Evolutionary conservation across 1,140 invertebrate species (phyloP), one percentile per base, ranked within the genome.

Genomic region (Ganaspis sp.): DNA sequence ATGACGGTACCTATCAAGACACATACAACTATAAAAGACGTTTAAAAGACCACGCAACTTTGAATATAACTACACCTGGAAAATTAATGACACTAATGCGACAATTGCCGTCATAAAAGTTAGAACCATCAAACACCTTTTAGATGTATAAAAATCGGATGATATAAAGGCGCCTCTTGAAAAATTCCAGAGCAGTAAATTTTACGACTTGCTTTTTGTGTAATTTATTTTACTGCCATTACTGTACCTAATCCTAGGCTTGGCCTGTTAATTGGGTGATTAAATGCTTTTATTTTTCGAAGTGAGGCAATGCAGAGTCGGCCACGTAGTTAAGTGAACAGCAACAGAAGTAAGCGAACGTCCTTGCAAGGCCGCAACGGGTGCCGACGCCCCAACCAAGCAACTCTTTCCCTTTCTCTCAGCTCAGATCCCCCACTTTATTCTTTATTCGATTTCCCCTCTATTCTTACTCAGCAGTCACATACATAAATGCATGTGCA

Each of bases 341-440:
- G 45, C 17, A 76, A 74, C 71, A 79, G 82, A 86, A 84, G 82
- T 75, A 84, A 85, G 81, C 84, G 83, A 85, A 84, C 85, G 85
- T 84, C 85, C 85, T 86, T 86, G 85, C 85, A 86, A 86, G 85
- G 85, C 84, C 81, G 78, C 77, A 73, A 77, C 84, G 81, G 80
- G 71, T 83, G 84, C 83, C 84, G 85, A 85, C 85, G 84, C 82
- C 85, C 79, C 77, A 81, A 76, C 84, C 75, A 81, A n/a, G 83
- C 12, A 49, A 49, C 77, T 69, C 77, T 81, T 80, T 78, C 76
- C 74, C 70, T 83, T 49, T 83, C 73, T 73, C 72, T 69, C 76
- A 71, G 49, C 49, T 15, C 19, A 2, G 9, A 19, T 38, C 73
- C 17, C 42, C 45, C 23, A 26, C 29, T 73, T 81, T 77, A 73